A percentile compares a stretch with the other conserved stretches of the same genome.
These are phyloP conservation scores for Mormyrus lacerda DNA, from an alignment of 2,113 vertebrate genomes.

Conservation along the genomic window DNA sequence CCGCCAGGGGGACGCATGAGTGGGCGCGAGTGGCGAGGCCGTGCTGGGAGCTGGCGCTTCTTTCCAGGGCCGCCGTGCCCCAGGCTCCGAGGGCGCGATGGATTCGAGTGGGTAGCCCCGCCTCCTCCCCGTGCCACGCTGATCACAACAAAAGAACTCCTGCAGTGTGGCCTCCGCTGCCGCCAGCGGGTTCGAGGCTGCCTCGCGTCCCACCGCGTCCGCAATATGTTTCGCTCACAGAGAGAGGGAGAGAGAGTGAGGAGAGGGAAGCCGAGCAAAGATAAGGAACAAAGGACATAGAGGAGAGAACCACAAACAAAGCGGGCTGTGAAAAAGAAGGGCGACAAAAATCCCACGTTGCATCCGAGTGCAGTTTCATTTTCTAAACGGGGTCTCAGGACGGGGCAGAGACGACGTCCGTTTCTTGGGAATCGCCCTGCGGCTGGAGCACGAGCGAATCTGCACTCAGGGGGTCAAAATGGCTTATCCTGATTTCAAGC, in stretches of 20 bases:
- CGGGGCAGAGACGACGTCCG: neutral
- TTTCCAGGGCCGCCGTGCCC: neutral
- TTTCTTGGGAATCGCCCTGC: neutral
- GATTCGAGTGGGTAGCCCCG: neutral
- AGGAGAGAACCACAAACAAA: neutral
- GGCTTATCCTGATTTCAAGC: neutral
- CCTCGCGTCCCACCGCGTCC: conserved; percentile 22
- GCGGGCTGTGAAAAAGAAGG: neutral
- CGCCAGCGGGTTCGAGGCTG: conserved; percentile 4
- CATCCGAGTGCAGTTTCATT: neutral
- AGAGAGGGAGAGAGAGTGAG: conserved; percentile 13
- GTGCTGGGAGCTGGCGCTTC: neutral
- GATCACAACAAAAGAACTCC: conserved; percentile 30
- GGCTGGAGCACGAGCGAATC: neutral
- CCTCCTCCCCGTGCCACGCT: conserved; percentile 10
- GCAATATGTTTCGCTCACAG: conserved; percentile 26
- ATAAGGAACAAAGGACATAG: neutral
- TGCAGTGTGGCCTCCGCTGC: conserved; percentile 3
- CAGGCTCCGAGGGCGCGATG: neutral
- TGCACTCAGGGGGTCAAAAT: neutral
- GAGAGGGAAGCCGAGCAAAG: neutral
- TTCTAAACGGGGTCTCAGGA: conserved; percentile 5
- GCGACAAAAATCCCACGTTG: neutral
- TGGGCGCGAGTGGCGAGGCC: neutral
- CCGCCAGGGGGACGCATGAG: neutral